Evolutionary conservation across 2,113 vertebrate genomes (phyloP), one percentile per base, ranked within the genome.

Genomic region (Gymnogyps californianus): DNA sequence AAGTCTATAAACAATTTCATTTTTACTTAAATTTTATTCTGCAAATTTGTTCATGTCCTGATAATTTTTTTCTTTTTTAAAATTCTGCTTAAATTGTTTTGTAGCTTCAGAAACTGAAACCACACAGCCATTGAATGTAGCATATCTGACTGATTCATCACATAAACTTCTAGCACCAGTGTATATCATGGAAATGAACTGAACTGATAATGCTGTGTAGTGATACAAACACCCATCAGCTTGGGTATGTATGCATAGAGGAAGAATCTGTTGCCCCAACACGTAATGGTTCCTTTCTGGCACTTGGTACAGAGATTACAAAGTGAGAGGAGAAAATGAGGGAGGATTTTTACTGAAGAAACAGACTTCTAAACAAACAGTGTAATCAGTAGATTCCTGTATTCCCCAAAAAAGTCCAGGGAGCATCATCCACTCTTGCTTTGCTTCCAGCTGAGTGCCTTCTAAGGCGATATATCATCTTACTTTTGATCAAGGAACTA

Each of bases 221-320:
- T 0, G 0, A 17, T 34, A 46, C 31, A 61, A 83, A 67, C 18
- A 34, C 69, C 3, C 10, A 34, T 76, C 58, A 34, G 22, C 44
- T 70, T 85, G 22, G 3, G 3, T 49, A 34, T 55, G 14, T 29
- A 21, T 57, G 25, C 5, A 25, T 2, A 54, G 51, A 58, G 54
- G 58, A 81, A 38, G 62, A 54, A 69, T 69, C 64, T 89, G 32
- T 44, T 59, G 28, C 40, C 55, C 47, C 16, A 42, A 2, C 25
- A 28, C 0, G 0, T 25, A n/a, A 31, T 21, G 17, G 46, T 49
- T 74, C 11, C 9, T 95, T 95, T 74, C 69, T 88, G 32, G 25
- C 24, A 25, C 10, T 88, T 74, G 55, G 9, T 46, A 38, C 21
- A 24, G 55, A 29, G 51, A 51, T 74, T 15, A 38, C 44, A 44